Conservation (phyloP, 2,888 invertebrate species). For the Zonitis immaculata region DNA sequence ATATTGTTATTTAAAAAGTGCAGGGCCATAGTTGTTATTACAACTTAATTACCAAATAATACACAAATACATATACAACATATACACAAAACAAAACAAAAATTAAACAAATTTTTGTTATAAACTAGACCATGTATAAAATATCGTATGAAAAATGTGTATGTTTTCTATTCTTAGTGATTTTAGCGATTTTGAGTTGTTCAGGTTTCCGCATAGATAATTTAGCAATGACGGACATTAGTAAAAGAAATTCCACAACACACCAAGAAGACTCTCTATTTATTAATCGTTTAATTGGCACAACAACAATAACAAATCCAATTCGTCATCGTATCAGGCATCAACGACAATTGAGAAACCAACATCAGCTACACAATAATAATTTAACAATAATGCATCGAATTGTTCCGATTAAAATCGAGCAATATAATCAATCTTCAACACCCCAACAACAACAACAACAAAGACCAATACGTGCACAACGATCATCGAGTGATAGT, state of each 20-base stretch:
- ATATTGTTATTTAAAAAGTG: conserved; percentile 35
- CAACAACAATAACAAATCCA: background rate
- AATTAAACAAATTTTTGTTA: background rate
- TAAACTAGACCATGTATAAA: conserved; percentile 46
- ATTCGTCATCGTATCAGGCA: conserved; percentile 30
- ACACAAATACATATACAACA: conserved; percentile 9
- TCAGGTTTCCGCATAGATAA: conserved; percentile 50
- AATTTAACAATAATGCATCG: background rate
- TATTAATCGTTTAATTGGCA: conserved; percentile 1
- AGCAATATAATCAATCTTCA: background rate
- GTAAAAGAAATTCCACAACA: conserved; percentile 38
- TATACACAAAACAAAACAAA: background rate
- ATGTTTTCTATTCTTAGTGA: conserved; percentile 49
- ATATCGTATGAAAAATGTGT: conserved; percentile 49
- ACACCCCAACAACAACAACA: background rate
- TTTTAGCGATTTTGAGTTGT: conserved; percentile 48
- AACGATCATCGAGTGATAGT: conserved; percentile 24
- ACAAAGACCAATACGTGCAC: conserved; percentile 15
- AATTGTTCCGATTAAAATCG: background rate
- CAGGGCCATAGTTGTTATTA: conserved; percentile 33
- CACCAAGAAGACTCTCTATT: conserved; percentile 13
- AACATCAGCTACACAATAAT: conserved; percentile 22
- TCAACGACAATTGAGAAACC: conserved; percentile 31
- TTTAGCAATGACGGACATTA: conserved; percentile 41
- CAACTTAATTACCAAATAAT: conserved; percentile 15